Conservation (phyloP, 92 coral and sea anemone species). For the Porites cylindrica region DNA sequence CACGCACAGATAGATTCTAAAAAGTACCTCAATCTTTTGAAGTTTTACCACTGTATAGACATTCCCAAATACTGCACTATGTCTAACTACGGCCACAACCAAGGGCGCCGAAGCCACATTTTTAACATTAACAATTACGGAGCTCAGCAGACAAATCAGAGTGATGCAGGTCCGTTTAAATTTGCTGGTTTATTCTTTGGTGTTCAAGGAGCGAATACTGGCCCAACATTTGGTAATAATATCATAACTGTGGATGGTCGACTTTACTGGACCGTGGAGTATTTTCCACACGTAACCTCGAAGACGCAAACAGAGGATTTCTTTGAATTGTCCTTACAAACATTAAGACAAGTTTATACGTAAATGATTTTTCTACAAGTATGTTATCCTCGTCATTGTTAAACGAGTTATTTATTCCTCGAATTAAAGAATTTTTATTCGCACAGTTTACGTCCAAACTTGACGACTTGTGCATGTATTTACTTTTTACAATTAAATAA, state of each 20-base stretch:
- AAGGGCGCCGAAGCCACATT: slow-evolving; percentile 38
- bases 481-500: too few relatives aligned
- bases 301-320: slow-evolving; percentile 62
- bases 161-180: not conserved
- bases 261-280: slow-evolving; percentile 70
- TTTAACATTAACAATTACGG: slow-evolving; percentile 42
- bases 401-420: too few relatives aligned
- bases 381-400: too few relatives aligned
- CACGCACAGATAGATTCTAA: slow-evolving; percentile 49
- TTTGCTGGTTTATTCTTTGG: slow-evolving; percentile 46
- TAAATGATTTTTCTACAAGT: too few relatives aligned
- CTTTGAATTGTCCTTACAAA: slow-evolving; percentile 53
- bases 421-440: too few relatives aligned
- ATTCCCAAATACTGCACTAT: slow-evolving; percentile 26
- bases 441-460: too few relatives aligned
- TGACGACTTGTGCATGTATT: too few relatives aligned
- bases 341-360: slow-evolving; percentile 34
- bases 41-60: slow-evolving; percentile 39
- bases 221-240: slow-evolving; percentile 57
- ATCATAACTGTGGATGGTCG: slow-evolving; percentile 68
- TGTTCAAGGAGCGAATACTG: slow-evolving; percentile 46
- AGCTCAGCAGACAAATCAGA: slow-evolving; percentile 9
- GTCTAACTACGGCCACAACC: slow-evolving; percentile 31
- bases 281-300: slow-evolving; percentile 63
- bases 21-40: slow-evolving; percentile 23